A percentile compares a stretch with the other conserved stretches of the same genome.
Evolutionary conservation across 2,113 vertebrate genomes (phyloP).

Genomic region (pig (Sus scrofa)): T2T-Sscrofa CM000822.6:5134501-5135000

Average conservation of each 20-base stretch:
- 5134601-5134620: background rate
- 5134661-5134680: background rate
- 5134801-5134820: background rate
- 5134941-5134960: background rate
- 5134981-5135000: accelerated
- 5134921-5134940: background rate
- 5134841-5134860: background rate
- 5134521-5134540: background rate
- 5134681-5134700: background rate
- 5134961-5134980: background rate
- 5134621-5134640: background rate
- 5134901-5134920: background rate
- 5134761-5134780: background rate
- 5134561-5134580: background rate
- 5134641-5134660: background rate
- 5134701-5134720: background rate
- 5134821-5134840: background rate
- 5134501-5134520: background rate
- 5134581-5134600: background rate
- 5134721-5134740: background rate
- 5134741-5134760: background rate
- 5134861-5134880: too few relatives aligned
- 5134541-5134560: background rate
- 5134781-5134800: background rate
- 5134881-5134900: background rate